These are phyloP conservation scores for Criorhina ranunculi DNA, from an alignment of 2,888 invertebrate genomes.

Conservation along the genomic window DNA sequence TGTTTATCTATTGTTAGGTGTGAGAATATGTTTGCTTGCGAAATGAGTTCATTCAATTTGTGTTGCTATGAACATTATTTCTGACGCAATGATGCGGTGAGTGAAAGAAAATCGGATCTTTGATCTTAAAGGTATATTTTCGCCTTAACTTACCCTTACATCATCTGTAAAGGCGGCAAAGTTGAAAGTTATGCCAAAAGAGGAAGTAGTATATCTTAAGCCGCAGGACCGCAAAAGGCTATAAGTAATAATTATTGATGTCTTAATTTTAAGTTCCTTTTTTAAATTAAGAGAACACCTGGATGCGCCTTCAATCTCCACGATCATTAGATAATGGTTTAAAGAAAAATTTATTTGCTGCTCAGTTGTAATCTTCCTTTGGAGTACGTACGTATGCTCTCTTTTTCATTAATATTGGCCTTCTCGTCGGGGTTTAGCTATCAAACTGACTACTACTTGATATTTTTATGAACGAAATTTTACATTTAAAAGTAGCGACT, in stretches of 20 bases:
- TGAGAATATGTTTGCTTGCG: constrained; percentile 56
- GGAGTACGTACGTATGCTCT: too few species aligned
- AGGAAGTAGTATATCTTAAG: constrained; percentile 32
- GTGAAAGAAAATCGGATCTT: constrained; percentile 59
- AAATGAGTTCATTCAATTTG: constrained; percentile 36
- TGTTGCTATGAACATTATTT: constrained; percentile 46
- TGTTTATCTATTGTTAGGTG: constrained; percentile 59
- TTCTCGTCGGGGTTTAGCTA: too few species aligned
- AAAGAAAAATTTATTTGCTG: neutral
- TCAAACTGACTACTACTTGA: too few species aligned
- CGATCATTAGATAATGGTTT: constrained; percentile 1
- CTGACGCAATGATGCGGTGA: constrained; percentile 62
- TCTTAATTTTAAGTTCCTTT: constrained; percentile 28
- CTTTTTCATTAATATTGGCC: too few species aligned
- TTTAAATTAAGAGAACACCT: neutral
- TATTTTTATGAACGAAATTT: too few species aligned
- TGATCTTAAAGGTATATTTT: constrained; percentile 50
- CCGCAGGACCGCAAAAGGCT: constrained; percentile 7
- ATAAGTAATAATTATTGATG: constrained; percentile 45
- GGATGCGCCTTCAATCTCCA: neutral
- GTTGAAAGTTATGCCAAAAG: constrained; percentile 53
- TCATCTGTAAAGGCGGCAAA: constrained; percentile 26
- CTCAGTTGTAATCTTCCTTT: neutral
- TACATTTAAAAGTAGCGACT: too few species aligned
- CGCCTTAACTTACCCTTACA: neutral